Evolutionary conservation across 1,140 invertebrate species (phyloP), one percentile per base, ranked within the genome.

Genomic region (Charaxes varanes): DNA sequence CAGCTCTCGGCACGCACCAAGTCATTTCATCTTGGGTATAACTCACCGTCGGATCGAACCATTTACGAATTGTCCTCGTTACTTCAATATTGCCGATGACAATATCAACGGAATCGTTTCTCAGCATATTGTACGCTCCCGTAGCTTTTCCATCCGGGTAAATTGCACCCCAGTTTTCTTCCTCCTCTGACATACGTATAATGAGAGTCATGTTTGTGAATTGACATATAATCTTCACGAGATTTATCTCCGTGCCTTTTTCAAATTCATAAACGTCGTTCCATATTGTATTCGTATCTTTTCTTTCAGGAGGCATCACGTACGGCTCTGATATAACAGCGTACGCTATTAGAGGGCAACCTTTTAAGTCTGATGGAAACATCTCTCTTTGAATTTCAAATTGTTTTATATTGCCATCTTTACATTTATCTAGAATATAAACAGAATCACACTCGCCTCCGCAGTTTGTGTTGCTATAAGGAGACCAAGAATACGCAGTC

Each of bases 21-120:
- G 82, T 85, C 62, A 84, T 84, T 43, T 84, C 79, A 38, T 85
- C 81, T 56, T 85, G 82, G 6, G 77, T 78, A 42, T 84, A 85
- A 32, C 74, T 82, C 3, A 70, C 56, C 0, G 82, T 84, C 0
- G 82, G 67, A 50, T 84, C 55, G 28, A 85, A 85, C 65, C 70
- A 79, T 40, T 76, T 81, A 10, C 82, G 61, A 7, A 79, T 66
- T 15, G 62, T 71, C 48, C 54, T 76, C 4, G 81, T 80, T 0
- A 81, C 77, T 66, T 85, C 78, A 30, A 85, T 76, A 41, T 85
- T 82, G 4, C 84, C 84, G 13, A 85, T 74, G 15, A 85, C 62
- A 3, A 84, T 32, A 50, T 85, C 82, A 2, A 66, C 66, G 5
- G 62, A 48, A 40, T 77, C 76, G 41, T 74, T 70, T 55, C 50